Base-by-base conservation (phyloP, 2,888 invertebrate species). In the Megastigmus dorsalis region DNA sequence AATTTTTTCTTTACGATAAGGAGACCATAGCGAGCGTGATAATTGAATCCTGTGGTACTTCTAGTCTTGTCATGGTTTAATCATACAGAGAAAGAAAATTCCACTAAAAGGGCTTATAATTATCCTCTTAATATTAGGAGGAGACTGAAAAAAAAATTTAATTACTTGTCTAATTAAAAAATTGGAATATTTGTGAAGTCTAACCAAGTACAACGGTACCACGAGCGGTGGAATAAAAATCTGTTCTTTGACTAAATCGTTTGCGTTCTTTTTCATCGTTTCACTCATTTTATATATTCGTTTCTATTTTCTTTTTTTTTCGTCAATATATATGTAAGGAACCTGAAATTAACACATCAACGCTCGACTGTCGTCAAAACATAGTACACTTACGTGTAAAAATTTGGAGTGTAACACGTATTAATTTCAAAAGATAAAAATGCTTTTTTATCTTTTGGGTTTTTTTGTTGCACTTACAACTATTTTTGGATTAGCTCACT, bases 401-500 rank as follows among this genome's bases (percentile, higher is more conserved):
- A 60, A 45, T 62, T 50, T 20, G 0, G 9, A 38, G 60, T 73
- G 62, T 38, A 78, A 45, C 38, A 55, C 65, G 75, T 30, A 67
- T 57, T 30, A 63, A 68, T 52, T 55, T 70, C 28, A 68, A 77
- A 77, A 77, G 75, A 57, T 62, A 69, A 26, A 55, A 79, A 84
- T 83, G 82, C 74, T 78, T 78, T 77, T 82, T 74, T 81, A 80
- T 75, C 75, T 84, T 75, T 72, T 80, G 71, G 78, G 74, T 69
- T 26, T 77, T 15, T 78, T 77, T 62, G 76, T 79, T 73, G 77
- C 79, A 48, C 59, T 81, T 73, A 70, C 78, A 45, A 75, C 77
- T 79, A 82, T 84, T 82, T 84, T 84, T 83, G 83, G 81, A 82
- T 65, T 80, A 20, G 50, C 78, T 41, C 77, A 78, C 65, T 70